Conservation (phyloP, 2,113 vertebrate genomes). For the Acanthisitta chloris region DNA sequence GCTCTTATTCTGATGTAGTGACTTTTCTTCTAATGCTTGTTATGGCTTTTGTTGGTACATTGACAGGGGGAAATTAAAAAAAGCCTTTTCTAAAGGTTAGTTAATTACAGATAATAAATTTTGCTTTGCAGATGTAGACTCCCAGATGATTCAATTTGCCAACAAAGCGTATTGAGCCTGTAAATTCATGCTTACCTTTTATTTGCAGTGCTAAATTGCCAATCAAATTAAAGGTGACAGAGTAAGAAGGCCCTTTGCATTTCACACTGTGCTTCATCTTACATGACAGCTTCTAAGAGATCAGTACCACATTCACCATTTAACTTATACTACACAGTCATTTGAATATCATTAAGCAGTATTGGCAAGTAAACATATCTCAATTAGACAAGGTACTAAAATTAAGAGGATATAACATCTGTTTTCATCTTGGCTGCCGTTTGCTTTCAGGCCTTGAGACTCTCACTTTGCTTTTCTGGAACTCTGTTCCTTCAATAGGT, state of each 20-base stretch:
- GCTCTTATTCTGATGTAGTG: background rate
- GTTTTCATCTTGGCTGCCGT: background rate
- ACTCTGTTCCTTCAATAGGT: background rate
- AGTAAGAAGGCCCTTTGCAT: background rate
- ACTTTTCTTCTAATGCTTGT: background rate
- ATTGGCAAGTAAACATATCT: background rate
- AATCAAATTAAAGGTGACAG: constrained; percentile 44
- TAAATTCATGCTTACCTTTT: constrained; percentile 56
- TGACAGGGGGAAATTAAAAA: constrained; percentile 53
- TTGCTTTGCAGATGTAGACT: constrained; percentile 43
- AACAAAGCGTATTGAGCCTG: background rate
- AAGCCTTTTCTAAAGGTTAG: constrained; percentile 47
- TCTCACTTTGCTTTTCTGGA: background rate
- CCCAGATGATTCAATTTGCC: constrained; percentile 48
- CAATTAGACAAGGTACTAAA: background rate
- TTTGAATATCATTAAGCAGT: background rate
- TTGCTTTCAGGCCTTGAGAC: background rate
- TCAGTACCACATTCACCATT: background rate
- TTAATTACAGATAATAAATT: constrained; percentile 63
- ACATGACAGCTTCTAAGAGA: background rate
- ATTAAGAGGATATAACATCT: background rate
- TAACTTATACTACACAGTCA: background rate
- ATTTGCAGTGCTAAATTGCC: constrained; percentile 44
- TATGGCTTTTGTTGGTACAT: background rate
- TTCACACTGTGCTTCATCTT: background rate